Conservation (phyloP, 2,113 vertebrate species). For the Phalacrocorax pelagicus region DNA sequence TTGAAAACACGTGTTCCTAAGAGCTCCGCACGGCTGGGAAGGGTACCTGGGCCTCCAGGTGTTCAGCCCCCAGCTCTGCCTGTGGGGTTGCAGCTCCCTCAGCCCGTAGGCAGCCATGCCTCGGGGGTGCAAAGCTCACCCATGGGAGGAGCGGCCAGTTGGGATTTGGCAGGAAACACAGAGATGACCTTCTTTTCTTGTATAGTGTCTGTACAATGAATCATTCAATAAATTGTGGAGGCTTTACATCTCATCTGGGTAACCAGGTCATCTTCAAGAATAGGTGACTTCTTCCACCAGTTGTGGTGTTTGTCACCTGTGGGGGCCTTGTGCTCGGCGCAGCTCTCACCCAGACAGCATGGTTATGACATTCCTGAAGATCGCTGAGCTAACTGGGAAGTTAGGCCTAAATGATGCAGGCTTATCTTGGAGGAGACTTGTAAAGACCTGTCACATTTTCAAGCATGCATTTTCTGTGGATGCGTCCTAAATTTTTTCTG, state of each 20-base stretch:
- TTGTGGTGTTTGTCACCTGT: not conserved
- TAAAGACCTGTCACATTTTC: not conserved
- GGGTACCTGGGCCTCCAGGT: not conserved
- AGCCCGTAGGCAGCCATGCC: rapidly evolving
- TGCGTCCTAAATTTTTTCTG: not conserved
- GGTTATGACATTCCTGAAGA: not conserved
- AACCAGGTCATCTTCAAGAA: not conserved
- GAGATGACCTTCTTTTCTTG: not conserved
- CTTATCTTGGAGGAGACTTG: not conserved
- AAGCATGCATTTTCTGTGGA: not conserved
- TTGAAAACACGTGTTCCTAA: not conserved
- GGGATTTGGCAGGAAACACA: not conserved
- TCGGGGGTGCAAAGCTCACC: not conserved
- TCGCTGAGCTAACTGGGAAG: not conserved
- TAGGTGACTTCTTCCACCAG: not conserved
- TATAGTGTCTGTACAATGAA: not conserved
- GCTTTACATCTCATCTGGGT: not conserved
- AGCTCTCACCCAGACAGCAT: not conserved
- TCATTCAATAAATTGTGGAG: not conserved
- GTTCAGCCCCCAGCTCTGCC: not conserved
- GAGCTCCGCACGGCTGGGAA: not conserved
- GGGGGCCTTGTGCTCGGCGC: rapidly evolving
- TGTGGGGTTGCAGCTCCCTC: rapidly evolving
- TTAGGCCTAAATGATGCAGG: not conserved
- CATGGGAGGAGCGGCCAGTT: rapidly evolving